A percentile compares a stretch with the other conserved stretches of the same genome.
Evolutionary conservation across 2,888 invertebrate species (phyloP).

Genomic region (Aphodius granarius): DNA sequence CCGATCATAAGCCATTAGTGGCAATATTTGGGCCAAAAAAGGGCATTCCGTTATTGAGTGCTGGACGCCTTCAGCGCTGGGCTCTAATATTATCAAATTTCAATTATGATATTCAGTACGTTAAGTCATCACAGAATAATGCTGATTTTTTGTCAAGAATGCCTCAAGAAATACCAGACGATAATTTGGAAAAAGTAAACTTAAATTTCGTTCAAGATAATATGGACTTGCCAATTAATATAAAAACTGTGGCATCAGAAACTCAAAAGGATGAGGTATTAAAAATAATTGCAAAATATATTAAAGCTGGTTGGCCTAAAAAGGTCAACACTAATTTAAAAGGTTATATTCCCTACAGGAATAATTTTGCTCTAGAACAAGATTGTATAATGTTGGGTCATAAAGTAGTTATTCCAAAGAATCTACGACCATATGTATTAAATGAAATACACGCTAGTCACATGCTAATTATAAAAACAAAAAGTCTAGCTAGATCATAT

Average conservation of each 20-base stretch:
- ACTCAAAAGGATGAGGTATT: too few species aligned
- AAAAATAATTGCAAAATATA: too few species aligned
- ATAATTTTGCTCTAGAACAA: not conserved
- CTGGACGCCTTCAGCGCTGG: slow-evolving; percentile 35
- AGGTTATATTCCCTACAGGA: not conserved
- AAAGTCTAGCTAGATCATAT: slow-evolving; percentile 25
- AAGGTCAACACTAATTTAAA: not conserved
- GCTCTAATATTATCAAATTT: slow-evolving; percentile 32
- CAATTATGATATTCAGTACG: slow-evolving; percentile 31
- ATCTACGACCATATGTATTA: slow-evolving; percentile 15
- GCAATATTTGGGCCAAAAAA: slow-evolving; percentile 42
- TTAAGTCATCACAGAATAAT: slow-evolving; percentile 32
- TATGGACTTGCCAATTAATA: slow-evolving; percentile 5
- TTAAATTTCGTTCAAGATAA: slow-evolving; percentile 15
- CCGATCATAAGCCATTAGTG: slow-evolving; percentile 42
- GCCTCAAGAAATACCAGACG: not conserved
- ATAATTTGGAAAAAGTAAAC: not conserved
- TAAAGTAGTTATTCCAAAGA: slow-evolving; percentile 14
- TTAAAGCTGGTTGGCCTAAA: not conserved
- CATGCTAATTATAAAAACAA: slow-evolving; percentile 19
- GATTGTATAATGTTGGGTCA: slow-evolving; percentile 2
- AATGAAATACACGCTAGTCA: slow-evolving; percentile 19
- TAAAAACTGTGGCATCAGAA: too few species aligned
- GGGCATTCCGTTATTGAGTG: slow-evolving; percentile 41
- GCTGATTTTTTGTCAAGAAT: slow-evolving; percentile 37